These are phyloP conservation scores for Bradypodion ventrale DNA, from an alignment of 2,797 vertebrate species.

Conservation along the genomic window DNA sequence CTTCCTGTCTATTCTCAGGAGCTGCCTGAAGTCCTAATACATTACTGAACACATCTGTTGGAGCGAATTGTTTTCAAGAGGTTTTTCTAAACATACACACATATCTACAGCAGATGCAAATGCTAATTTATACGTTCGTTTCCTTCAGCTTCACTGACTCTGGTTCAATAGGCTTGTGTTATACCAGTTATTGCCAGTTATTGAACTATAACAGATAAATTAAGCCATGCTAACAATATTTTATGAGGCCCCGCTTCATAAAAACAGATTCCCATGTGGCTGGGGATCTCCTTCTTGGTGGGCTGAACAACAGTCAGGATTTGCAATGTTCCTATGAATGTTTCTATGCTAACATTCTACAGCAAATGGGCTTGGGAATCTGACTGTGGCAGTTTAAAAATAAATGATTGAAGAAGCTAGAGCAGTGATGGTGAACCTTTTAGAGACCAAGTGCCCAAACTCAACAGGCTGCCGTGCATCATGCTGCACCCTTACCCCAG, in stretches of 20 bases:
- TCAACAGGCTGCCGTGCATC: too few species aligned
- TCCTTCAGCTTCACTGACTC: background rate
- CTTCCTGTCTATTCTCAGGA: background rate
- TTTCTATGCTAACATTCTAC: background rate
- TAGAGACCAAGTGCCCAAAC: too few species aligned
- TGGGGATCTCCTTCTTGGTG: background rate
- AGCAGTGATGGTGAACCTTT: too few species aligned
- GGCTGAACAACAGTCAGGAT: background rate
- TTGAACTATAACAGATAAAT: background rate
- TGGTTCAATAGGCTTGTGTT: background rate
- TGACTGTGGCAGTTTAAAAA: background rate
- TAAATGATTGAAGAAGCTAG: constrained; percentile 4
- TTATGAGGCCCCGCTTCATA: background rate
- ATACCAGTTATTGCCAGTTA: background rate
- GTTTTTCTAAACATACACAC: background rate
- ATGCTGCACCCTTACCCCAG: too few species aligned
- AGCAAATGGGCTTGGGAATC: background rate
- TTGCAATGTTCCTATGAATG: background rate
- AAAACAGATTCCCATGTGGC: background rate
- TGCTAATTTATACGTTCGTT: constrained; percentile 1
- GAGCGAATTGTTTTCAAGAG: background rate
- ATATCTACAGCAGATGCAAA: background rate
- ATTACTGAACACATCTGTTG: background rate
- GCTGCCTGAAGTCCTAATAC: background rate
- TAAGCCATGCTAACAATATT: background rate